Base-by-base conservation (phyloP, 2,797 vertebrate genomes). In the Tenualosa thibaudeaui region DNA sequence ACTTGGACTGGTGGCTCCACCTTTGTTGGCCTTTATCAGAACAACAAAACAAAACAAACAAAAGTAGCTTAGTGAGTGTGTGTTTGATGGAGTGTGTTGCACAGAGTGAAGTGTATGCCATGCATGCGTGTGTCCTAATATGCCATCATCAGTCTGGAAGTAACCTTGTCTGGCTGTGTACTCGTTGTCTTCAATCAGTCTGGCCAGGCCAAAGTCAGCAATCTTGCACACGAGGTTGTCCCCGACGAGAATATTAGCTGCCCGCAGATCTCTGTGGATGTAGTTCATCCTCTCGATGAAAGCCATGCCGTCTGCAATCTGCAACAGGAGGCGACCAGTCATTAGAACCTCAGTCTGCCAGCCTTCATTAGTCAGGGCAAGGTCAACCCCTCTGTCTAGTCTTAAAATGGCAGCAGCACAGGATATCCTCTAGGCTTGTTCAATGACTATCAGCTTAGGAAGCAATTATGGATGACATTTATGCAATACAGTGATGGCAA, bases 281-380 rank as follows among this genome's bases (percentile, higher is more conserved):
- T 99, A 99, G 94, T 99, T 99, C 98, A 99, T 99, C 94, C 98
- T 96, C 96, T 99, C 98, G 86, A 99, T 99, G 94, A 98, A 99
- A 82, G 98, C 98, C 98, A 99, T 99, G 83, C 98, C 98, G 90
- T 99, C 98, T 88, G 98, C 97, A 90, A 99, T 98, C 98, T 94
- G 93, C 51, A 88, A 78, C 37, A 78, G 71, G 43, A 78, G 71
- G 37, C 19, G 71, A 40, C 17, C 71, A 46, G 37, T 37, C 37
- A 6, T 78, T 78, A 78, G 71, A 22, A 78, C 40, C 40, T 46
- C n/a, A 17, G 12, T 15, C 26, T 71, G 71, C 71, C 71, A 78
- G 71, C 37, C 40, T 9, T 78, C 40, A 46, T 78, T 78, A 78
- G 71, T 46, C 19, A 17, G 17, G 17, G 31, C 15, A 17, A 9